Evolutionary conservation across 2,797 vertebrate genomes (phyloP).

Genomic region (Telmatherina bonti): DNA sequence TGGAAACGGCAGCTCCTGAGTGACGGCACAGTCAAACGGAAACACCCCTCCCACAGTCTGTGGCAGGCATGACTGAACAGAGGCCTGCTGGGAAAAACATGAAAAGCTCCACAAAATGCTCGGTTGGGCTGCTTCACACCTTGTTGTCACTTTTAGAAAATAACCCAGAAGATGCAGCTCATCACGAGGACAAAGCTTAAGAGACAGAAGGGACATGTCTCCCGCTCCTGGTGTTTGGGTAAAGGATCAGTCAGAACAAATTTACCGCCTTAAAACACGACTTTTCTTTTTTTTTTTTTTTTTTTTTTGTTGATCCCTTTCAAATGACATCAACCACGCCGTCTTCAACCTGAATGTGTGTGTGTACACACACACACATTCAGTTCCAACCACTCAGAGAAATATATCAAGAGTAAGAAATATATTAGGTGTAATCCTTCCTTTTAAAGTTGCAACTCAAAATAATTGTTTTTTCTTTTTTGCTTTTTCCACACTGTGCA

Average conservation of each 20-base stretch:
- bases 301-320: too few species aligned
- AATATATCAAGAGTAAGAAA: too few species aligned
- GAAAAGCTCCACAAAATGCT: neutral
- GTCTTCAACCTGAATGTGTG: neutral
- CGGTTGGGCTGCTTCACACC: neutral
- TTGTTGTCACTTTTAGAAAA: constrained; percentile 6
- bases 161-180: neutral
- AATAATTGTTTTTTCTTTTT: neutral
- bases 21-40: neutral
- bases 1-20: constrained; percentile 12
- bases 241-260: too few species aligned
- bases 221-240: too few species aligned
- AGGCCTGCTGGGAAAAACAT: constrained; percentile 60
- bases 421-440: neutral
- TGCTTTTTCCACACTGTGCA: too few species aligned
- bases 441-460: neutral
- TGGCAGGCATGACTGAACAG: constrained; percentile 49
- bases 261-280: too few species aligned
- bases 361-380: too few species aligned
- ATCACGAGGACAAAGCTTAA: neutral
- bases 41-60: constrained; percentile 4
- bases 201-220: neutral
- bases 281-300: too few species aligned
- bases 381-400: too few species aligned
- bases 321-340: too few species aligned